Percentiles rank a stretch among this genome's conserved stretches.
These are phyloP conservation scores for Spialia ferax DNA, from an alignment of 2,888 invertebrate genomes.

Conservation along the genomic window DNA sequence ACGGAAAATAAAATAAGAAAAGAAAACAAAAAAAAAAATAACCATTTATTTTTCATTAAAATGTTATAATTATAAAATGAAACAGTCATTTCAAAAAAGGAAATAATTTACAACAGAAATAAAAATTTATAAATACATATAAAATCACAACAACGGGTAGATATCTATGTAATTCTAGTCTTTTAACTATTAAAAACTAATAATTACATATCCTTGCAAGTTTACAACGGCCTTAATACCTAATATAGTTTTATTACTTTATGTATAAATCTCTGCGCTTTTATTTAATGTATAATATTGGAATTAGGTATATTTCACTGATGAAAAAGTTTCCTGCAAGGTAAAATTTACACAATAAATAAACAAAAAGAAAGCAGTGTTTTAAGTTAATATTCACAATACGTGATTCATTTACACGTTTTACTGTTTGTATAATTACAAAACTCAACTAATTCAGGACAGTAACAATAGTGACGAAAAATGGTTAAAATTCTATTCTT, in stretches of 20 bases:
- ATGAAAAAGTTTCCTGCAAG: background rate
- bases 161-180: slow-evolving; percentile 38
- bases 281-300: background rate
- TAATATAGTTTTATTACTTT: slow-evolving; percentile 31
- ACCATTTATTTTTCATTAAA: slow-evolving; percentile 57
- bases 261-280: slow-evolving; percentile 36
- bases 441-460: background rate
- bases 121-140: slow-evolving; percentile 48
- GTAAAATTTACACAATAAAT: background rate
- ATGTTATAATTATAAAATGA: slow-evolving; percentile 51
- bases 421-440: slow-evolving; percentile 3
- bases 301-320: background rate
- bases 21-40: slow-evolving; percentile 53
- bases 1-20: slow-evolving; percentile 39
- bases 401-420: background rate
- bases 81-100: slow-evolving; percentile 41
- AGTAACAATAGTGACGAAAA: background rate
- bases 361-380: background rate
- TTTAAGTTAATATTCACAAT: no score
- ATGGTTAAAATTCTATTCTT: background rate
- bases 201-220: slow-evolving; percentile 28
- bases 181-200: slow-evolving; percentile 19
- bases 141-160: slow-evolving; percentile 54
- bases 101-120: slow-evolving; percentile 61
- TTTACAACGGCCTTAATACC: slow-evolving; percentile 32